Evolutionary conservation across 2,113 vertebrate genomes (phyloP).

Genomic region (Ardeotis arabs): DNA sequence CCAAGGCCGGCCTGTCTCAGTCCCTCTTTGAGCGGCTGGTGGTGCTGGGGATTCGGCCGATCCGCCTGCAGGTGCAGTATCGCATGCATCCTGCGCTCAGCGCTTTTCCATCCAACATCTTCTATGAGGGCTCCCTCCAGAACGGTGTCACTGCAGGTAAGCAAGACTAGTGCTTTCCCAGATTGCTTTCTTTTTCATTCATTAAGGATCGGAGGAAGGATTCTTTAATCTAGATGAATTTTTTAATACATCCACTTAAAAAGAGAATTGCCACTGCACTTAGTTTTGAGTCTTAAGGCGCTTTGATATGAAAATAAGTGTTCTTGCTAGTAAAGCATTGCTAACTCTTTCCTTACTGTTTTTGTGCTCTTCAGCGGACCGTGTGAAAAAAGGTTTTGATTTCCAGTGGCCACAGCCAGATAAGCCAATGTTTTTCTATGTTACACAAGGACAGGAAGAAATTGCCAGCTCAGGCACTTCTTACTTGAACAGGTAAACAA

Average conservation of each 20-base stretch:
- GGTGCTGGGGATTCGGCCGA: slow-evolving; percentile 96
- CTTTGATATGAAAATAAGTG: neutral
- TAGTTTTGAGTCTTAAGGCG: neutral
- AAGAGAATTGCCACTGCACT: neutral
- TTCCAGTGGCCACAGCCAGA: slow-evolving; percentile 99
- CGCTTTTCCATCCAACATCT: slow-evolving; percentile 98
- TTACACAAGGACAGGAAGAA: slow-evolving; percentile 98
- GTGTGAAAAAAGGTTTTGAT: slow-evolving; percentile 98
- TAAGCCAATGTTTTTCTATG: slow-evolving; percentile 99
- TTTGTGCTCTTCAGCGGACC: slow-evolving; percentile 80
- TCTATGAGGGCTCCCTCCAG: slow-evolving; percentile 97
- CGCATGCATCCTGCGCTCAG: slow-evolving; percentile 98
- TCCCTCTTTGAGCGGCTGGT: slow-evolving; percentile 94
- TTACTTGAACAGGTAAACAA: slow-evolving; percentile 91
- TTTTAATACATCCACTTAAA: fast-evolving
- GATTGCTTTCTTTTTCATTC: neutral
- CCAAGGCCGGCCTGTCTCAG: slow-evolving; percentile 95
- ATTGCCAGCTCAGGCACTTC: slow-evolving; percentile 98
- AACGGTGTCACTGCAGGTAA: slow-evolving; percentile 95
- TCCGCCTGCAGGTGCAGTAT: slow-evolving; percentile 97
- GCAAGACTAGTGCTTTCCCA: neutral
- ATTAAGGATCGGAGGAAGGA: neutral
- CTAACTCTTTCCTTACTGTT: neutral
- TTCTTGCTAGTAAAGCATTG: neutral
- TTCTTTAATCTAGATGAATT: neutral